A percentile compares a stretch with the other conserved stretches of the same genome.
Evolutionary conservation across 2,888 invertebrate species (phyloP).

Genomic region (Fragum sueziense): DNA sequence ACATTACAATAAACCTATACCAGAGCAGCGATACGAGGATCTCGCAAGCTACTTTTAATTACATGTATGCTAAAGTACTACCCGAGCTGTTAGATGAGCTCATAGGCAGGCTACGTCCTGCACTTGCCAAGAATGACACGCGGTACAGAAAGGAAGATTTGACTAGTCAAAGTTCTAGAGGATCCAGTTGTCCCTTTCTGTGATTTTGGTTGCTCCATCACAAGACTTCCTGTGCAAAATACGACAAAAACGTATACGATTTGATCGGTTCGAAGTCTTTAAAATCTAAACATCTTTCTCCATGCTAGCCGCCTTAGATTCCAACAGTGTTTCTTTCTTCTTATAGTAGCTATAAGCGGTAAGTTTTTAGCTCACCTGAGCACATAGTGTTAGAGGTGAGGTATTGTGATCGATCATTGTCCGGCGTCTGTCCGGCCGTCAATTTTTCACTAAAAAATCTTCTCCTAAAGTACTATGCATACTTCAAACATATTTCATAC

Average conservation of each 20-base stretch:
- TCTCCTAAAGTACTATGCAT: no score
- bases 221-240: slow-evolving; percentile 48
- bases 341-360: slow-evolving; percentile 35
- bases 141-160: slow-evolving; percentile 35
- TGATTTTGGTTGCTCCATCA: slow-evolving; percentile 41
- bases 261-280: slow-evolving; percentile 46
- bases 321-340: slow-evolving; percentile 43
- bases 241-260: slow-evolving; percentile 38
- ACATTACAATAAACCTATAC: neutral
- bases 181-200: slow-evolving; percentile 49
- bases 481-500: no score
- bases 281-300: slow-evolving; percentile 39
- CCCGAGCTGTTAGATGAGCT: slow-evolving; percentile 58
- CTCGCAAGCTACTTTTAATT: neutral
- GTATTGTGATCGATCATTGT: no score
- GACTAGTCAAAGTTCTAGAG: slow-evolving; percentile 43
- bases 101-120: slow-evolving; percentile 44
- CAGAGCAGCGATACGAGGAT: slow-evolving; percentile 33
- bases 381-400: no score
- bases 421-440: no score
- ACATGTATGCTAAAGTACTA: neutral
- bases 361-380: no score
- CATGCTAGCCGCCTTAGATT: slow-evolving; percentile 42
- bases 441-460: no score
- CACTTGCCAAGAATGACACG: slow-evolving; percentile 51